Evolutionary conservation across 2,888 invertebrate genomes (phyloP).

Genomic region (Itoplectis maculator): DNA sequence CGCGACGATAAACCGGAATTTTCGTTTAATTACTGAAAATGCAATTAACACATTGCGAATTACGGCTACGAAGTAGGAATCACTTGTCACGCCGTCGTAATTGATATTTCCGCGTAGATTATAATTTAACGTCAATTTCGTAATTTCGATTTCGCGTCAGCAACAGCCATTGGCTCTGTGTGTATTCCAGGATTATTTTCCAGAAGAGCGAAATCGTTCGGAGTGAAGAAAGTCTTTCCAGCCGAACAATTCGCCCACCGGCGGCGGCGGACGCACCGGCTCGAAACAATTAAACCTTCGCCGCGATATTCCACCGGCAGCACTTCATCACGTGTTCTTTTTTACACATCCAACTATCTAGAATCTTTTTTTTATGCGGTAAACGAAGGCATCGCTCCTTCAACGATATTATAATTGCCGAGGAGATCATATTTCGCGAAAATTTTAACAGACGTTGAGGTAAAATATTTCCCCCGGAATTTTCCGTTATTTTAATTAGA

Average conservation of each 20-base stretch:
- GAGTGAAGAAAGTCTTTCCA: slow-evolving; percentile 1
- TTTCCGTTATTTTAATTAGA: not conserved
- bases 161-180: not conserved
- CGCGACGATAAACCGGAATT: not conserved
- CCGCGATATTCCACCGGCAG: not conserved
- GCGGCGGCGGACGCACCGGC: not conserved
- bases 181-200: not conserved
- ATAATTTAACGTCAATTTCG: not conserved
- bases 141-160: not conserved
- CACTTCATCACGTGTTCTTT: not conserved
- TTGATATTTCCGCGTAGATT: not conserved
- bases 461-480: not conserved
- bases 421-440: not conserved
- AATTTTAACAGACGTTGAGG: not conserved
- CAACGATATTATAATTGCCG: not conserved
- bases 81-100: not conserved
- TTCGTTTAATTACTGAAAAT: not conserved
- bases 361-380: not conserved
- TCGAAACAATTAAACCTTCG: not conserved
- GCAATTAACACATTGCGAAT: not conserved
- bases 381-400: not conserved
- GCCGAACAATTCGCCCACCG: not conserved
- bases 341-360: not conserved
- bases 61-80: not conserved
- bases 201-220: not conserved